Conservation (phyloP, 2,888 invertebrate species). For the Melieria crassipennis region DNA sequence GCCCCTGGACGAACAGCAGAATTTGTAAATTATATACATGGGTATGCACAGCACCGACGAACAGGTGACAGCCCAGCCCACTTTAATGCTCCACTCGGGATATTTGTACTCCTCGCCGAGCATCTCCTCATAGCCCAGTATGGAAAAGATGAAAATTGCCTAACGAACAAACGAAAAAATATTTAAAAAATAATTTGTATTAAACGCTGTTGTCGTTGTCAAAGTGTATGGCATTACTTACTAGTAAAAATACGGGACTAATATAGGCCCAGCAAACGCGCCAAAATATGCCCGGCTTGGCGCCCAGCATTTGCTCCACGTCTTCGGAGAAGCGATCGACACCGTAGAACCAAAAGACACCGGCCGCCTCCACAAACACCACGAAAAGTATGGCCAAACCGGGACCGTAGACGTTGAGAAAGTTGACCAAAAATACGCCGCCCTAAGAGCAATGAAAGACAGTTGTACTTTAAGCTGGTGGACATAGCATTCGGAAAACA, state of each 20-base stretch:
- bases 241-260: conserved; percentile 85
- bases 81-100: conserved; percentile 82
- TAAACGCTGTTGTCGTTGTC: no score
- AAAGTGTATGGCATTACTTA: conserved; percentile 58
- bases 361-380: conserved; percentile 90
- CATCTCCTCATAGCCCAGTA: conserved; percentile 84
- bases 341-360: conserved; percentile 91
- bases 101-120: conserved; percentile 78
- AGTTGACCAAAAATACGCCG: conserved; percentile 85
- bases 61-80: conserved; percentile 84
- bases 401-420: conserved; percentile 88
- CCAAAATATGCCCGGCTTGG: conserved; percentile 82
- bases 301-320: conserved; percentile 85
- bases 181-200: not conserved
- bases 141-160: conserved; percentile 85
- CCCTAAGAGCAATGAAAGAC: conserved; percentile 69
- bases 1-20: conserved; percentile 75
- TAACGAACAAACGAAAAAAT: conserved; percentile 50
- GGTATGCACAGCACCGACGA: conserved; percentile 90
- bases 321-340: conserved; percentile 83
- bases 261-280: conserved; percentile 87
- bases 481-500: not conserved
- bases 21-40: conserved; percentile 82
- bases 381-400: conserved; percentile 88
- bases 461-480: not conserved